Evolutionary conservation across 1,140 invertebrate species (phyloP), one percentile per base, ranked within the genome.

Genomic region (Atta colombica): DNA sequence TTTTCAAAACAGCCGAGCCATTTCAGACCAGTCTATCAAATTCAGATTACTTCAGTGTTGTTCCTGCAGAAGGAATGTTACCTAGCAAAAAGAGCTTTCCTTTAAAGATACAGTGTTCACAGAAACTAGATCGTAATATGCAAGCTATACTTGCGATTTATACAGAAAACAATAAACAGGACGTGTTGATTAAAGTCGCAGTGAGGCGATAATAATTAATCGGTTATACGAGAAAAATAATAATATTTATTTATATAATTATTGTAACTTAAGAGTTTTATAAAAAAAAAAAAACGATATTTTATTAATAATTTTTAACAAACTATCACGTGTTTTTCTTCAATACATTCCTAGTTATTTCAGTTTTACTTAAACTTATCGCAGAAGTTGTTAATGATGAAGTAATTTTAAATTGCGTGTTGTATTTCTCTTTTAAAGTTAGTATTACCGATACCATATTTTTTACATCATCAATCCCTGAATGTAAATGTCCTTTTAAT

Each of bases 391-490:
- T 14, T 12, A 61, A 65, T 2, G 58, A 65, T 1, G 91, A 92
- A 61, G 92, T 95, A 21, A 94, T 90, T 8, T 86, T 86, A 82
- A 93, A 95, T 16, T 92, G 71, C 0, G 60, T 31, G 28, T 93
- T 88, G 71, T 94, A 25, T 0, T 35, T 66, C 14, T 85, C 77
- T 12, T 87, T 66, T 2, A 95, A 88, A 51, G 5, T 45, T 78
- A 88, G 58, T 53, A 95, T 93, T 66, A 95, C 91, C 31, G 81
- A 90, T 2, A 91, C 58, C 88, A 95, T 95, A 71, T 95, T 96
- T 8, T 92, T 55, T 0, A 89, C 86, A 85, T 96, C 95, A 45
- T 93, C 78, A 0, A 95, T 91, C 6, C 95, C 95, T 7, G 93
- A 95, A 81, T 96, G 95, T 8, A 94, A 66, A 87, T 84, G 92